Conservation (phyloP, 2,888 invertebrate genomes). For the Sphecodes monilicornis region DNA sequence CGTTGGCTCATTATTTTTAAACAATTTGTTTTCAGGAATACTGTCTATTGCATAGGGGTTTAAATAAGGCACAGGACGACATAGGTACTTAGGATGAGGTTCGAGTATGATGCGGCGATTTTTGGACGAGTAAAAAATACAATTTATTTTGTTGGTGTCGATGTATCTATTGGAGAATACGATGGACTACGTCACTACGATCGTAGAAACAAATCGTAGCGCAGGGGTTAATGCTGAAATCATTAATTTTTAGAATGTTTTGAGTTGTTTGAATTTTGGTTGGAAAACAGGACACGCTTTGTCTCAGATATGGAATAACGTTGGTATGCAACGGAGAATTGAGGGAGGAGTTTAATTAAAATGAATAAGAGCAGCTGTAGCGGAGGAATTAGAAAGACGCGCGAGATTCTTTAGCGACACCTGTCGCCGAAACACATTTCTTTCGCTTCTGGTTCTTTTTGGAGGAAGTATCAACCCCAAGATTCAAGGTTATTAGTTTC, state of each 20-base stretch:
- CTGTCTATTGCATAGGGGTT: neutral
- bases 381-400: slow-evolving; percentile 18
- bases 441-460: neutral
- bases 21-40: neutral
- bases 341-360: slow-evolving; percentile 13
- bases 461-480: neutral
- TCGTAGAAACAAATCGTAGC: too few relatives aligned
- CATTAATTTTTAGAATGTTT: too few relatives aligned
- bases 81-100: too few relatives aligned
- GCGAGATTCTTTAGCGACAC: slow-evolving; percentile 14
- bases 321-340: neutral
- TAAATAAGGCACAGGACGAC: neutral
- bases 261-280: too few relatives aligned
- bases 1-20: neutral
- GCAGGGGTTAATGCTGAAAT: too few relatives aligned
- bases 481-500: neutral
- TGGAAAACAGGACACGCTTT: neutral
- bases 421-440: neutral
- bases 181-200: too few relatives aligned
- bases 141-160: neutral
- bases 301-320: neutral
- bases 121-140: neutral
- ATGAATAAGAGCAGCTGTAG: neutral
- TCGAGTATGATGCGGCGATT: too few relatives aligned
- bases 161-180: too few relatives aligned